Conservation (phyloP, 2,888 invertebrate species). For the Cheilosia vernalis region DNA sequence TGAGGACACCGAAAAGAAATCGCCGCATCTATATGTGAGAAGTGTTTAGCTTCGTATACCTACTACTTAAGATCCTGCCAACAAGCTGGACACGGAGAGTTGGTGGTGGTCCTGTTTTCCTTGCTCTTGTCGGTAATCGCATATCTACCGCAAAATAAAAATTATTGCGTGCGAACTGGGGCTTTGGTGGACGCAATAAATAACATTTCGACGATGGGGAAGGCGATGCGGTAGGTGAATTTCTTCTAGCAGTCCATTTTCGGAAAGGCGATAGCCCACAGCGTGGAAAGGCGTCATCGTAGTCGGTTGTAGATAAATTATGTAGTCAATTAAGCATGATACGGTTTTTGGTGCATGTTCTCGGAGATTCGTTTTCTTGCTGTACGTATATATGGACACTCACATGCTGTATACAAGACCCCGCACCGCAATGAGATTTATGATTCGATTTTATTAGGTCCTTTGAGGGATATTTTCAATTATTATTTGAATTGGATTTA, state of each 20-base stretch:
- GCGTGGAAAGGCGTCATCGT: conserved; percentile 44
- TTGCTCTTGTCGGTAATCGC: conserved; percentile 12
- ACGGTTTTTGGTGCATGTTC: conserved; percentile 74
- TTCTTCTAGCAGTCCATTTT: conserved; percentile 9
- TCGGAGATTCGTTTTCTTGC: conserved; percentile 39
- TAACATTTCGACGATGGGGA: conserved; percentile 50
- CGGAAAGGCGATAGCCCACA: conserved; percentile 24
- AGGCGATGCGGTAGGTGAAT: conserved; percentile 7
- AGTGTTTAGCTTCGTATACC: conserved; percentile 50
- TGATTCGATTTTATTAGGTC: conserved; percentile 70
- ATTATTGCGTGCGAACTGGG: conserved; percentile 72
- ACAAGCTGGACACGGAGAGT: conserved; percentile 43
- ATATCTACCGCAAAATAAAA: conserved; percentile 72
- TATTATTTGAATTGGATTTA: conserved; percentile 73
- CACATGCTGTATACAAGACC: conserved; percentile 6
- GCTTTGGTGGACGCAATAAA: conserved; percentile 67
- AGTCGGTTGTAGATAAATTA: conserved; percentile 79
- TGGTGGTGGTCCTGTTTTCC: conserved; percentile 28
- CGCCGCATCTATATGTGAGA: conserved; percentile 37
- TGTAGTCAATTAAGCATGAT: conserved; percentile 82
- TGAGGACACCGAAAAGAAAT: conserved; percentile 38
- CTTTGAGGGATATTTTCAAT: conserved; percentile 71
- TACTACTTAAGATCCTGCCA: conserved; percentile 55
- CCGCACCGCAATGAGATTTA: conserved; percentile 63
- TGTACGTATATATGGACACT: conserved; percentile 3